Evolutionary conservation across 2,888 invertebrate species (phyloP).

Genomic region (Drosophila ezoana): DNA sequence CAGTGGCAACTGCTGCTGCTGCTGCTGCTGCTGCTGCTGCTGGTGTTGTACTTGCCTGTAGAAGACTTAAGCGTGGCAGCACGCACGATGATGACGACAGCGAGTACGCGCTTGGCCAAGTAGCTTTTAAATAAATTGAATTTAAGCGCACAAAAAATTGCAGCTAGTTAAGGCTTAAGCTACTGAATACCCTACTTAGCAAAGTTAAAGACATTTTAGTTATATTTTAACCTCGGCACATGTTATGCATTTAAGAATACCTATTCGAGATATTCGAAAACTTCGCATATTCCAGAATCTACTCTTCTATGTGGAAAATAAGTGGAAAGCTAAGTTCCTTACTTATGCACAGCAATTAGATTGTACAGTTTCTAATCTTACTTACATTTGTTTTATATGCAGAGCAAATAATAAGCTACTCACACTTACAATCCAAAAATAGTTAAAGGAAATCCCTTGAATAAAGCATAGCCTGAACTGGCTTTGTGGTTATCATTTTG

Average conservation of each 20-base stretch:
- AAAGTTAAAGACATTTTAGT: neutral
- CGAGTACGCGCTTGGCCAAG: conserved; percentile 23
- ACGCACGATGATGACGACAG: conserved; percentile 29
- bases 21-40: conserved; percentile 7
- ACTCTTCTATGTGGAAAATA: too few relatives aligned
- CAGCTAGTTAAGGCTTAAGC: conserved; percentile 22
- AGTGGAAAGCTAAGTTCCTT: too few relatives aligned
- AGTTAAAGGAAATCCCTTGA: conserved; percentile 15
- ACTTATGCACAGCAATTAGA: too few relatives aligned
- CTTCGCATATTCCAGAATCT: too few relatives aligned
- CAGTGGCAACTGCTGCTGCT: conserved; percentile 8
- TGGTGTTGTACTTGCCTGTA: conserved; percentile 20
- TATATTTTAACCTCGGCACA: too few relatives aligned
- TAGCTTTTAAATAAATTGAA: conserved; percentile 59
- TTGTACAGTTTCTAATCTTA: too few relatives aligned
- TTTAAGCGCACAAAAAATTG: conserved; percentile 39
- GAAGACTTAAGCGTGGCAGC: conserved; percentile 35
- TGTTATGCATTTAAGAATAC: too few relatives aligned
- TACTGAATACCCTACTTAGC: neutral
- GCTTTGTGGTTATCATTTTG: conserved; percentile 13
- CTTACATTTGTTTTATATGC: too few relatives aligned
- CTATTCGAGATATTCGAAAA: too few relatives aligned
- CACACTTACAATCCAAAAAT: neutral
- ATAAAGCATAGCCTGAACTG: conserved; percentile 2
- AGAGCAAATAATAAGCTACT: conserved; percentile 13